Conservation (phyloP, 2,888 invertebrate genomes). For the Pandemis heparana region DNA sequence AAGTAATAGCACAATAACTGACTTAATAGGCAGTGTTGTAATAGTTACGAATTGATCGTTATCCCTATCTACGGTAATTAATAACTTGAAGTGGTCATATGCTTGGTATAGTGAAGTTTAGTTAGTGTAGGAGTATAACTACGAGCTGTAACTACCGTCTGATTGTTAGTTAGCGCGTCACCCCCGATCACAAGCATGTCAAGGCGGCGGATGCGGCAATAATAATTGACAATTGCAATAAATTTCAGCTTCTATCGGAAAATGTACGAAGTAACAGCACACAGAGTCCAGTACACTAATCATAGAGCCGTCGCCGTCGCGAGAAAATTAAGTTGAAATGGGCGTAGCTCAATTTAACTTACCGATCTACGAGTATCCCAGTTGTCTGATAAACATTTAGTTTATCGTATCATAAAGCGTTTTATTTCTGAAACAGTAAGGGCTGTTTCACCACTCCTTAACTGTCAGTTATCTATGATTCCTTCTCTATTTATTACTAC, state of each 20-base stretch:
- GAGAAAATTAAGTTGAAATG: too few species aligned
- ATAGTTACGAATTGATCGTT: constrained; percentile 27
- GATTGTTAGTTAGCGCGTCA: constrained; percentile 15
- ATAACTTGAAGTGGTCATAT: not conserved
- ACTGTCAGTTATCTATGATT: too few species aligned
- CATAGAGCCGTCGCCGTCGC: too few species aligned
- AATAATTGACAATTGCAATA: constrained; percentile 37
- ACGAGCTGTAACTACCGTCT: not conserved
- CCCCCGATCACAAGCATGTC: constrained; percentile 41
- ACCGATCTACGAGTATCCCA: too few species aligned
- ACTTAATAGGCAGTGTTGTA: constrained; percentile 8
- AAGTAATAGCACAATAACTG: constrained; percentile 14
- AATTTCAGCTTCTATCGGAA: constrained; percentile 42
- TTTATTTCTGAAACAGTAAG: too few species aligned
- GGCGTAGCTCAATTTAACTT: too few species aligned
- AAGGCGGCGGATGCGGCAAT: constrained; percentile 46
- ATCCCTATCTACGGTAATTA: not conserved
- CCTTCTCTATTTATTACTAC: too few species aligned
- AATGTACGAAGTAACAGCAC: constrained; percentile 30
- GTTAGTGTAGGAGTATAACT: not conserved
- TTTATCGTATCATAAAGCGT: too few species aligned
- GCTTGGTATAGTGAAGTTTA: not conserved
- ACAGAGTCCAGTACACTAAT: not conserved
- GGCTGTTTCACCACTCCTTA: too few species aligned
- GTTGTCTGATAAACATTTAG: too few species aligned